A percentile compares a stretch with the other conserved stretches of the same genome.
Conservation (phyloP, 1,140 invertebrate genomes). For the Drosophila ambigua region DNA sequence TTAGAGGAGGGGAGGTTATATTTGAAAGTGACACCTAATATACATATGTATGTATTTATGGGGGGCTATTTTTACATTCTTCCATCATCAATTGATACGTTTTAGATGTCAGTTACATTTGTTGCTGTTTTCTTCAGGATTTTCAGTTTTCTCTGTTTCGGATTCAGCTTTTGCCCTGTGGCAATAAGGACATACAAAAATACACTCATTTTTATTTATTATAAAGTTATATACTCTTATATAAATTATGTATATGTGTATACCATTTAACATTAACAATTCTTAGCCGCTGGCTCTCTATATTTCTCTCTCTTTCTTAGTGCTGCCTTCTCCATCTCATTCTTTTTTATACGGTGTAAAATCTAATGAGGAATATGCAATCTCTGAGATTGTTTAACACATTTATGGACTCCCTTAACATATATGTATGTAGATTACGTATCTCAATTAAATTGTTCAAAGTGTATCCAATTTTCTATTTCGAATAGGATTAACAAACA, state of each 20-base stretch:
- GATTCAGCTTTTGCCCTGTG: constrained; percentile 29
- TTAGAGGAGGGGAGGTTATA: background rate
- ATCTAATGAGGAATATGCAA: constrained; percentile 61
- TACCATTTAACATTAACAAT: constrained; percentile 51
- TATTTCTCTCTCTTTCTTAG: constrained; percentile 26
- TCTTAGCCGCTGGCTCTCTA: constrained; percentile 33
- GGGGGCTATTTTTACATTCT: too few relatives aligned
- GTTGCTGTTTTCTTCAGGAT: background rate
- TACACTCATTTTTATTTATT: constrained; percentile 52
- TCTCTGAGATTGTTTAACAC: constrained; percentile 69
- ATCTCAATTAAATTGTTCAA: constrained; percentile 42
- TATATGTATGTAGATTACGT: constrained; percentile 35
- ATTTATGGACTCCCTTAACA: constrained; percentile 40
- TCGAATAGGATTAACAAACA: constrained; percentile 17
- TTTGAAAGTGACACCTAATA: background rate
- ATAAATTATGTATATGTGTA: constrained; percentile 48
- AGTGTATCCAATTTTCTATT: constrained; percentile 15
- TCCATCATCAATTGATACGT: constrained; percentile 24
- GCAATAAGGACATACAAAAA: constrained; percentile 54
- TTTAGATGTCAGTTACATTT: background rate
- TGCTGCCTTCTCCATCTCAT: constrained; percentile 1
- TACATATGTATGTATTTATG: background rate
- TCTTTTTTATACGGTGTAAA: constrained; percentile 3
- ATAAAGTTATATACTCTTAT: constrained; percentile 36
- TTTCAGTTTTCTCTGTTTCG: constrained; percentile 12